Percentiles rank a stretch among this genome's conserved stretches.
Conservation (phyloP, 2,113 vertebrate species). For the Balaeniceps rex region DNA sequence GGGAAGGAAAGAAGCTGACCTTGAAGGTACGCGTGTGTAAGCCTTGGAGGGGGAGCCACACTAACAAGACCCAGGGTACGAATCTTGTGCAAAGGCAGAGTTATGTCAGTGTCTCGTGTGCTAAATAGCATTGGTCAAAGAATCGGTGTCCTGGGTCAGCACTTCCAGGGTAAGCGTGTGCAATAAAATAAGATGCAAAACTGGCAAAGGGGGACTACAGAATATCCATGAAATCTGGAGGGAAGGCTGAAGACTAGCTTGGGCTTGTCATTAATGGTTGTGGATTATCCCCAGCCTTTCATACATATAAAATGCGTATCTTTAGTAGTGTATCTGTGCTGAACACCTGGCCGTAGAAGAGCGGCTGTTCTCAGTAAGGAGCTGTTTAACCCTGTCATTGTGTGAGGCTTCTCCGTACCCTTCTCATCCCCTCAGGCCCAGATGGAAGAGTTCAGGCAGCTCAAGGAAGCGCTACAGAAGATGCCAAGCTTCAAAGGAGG, state of each 20-base stretch:
- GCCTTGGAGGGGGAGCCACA: background rate
- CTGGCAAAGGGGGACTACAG: background rate
- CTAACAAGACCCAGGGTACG: background rate
- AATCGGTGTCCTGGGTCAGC: background rate
- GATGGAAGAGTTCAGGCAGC: slow-evolving; percentile 73
- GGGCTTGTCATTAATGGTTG: background rate
- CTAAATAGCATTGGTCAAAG: background rate
- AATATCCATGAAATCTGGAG: background rate
- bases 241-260: background rate
- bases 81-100: background rate
- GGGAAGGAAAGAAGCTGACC: background rate
- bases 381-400: background rate
- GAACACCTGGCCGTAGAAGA: accelerated
- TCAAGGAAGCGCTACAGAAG: slow-evolving; percentile 69
- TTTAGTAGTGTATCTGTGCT: background rate
- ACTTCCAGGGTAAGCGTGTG: background rate
- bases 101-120: background rate
- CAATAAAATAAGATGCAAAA: background rate
- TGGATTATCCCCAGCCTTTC: background rate
- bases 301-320: accelerated
- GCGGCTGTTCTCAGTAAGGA: background rate
- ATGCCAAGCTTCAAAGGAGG: slow-evolving; percentile 71
- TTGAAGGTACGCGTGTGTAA: background rate
- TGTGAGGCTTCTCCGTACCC: background rate
- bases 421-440: slow-evolving; percentile 43